A percentile compares a stretch with the other conserved stretches of the same genome.
Evolutionary conservation across 2,797 vertebrate genomes (phyloP).

Genomic region (Characodon lateralis): DNA sequence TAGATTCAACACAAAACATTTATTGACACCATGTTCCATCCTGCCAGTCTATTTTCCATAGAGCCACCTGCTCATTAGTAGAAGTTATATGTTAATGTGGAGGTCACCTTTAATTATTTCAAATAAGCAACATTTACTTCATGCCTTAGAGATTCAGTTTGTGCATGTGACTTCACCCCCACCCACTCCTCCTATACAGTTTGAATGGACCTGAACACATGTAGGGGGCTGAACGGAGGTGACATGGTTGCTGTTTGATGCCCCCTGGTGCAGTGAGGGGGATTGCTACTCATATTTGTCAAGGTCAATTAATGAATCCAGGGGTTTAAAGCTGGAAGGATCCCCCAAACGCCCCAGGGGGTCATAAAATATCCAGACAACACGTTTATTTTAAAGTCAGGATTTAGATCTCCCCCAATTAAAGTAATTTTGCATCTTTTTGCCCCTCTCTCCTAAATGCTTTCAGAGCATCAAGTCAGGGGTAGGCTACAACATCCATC

Average conservation of each 20-base stretch:
- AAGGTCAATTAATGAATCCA: constrained; percentile 83
- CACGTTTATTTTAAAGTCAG: constrained; percentile 62
- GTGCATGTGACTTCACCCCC: constrained; percentile 20
- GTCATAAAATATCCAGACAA: constrained; percentile 77
- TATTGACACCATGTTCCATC: not conserved
- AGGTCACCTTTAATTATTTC: constrained; percentile 6
- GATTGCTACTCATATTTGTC: constrained; percentile 80
- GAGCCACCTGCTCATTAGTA: constrained; percentile 3
- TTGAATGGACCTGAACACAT: constrained; percentile 44
- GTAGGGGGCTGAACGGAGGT: constrained; percentile 57
- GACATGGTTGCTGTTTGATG: constrained; percentile 73
- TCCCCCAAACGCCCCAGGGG: constrained; percentile 59
- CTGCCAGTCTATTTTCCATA: not conserved
- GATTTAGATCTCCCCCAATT: constrained; percentile 74
- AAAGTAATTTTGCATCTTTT: constrained; percentile 64
- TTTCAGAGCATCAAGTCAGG: constrained; percentile 65
- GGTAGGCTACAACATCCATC: constrained; percentile 57
- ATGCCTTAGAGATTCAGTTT: constrained; percentile 5
- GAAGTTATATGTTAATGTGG: constrained; percentile 7
- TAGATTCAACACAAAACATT: constrained; percentile 16
- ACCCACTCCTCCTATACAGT: constrained; percentile 24
- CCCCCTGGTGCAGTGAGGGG: constrained; percentile 68
- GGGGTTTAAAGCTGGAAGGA: constrained; percentile 62
- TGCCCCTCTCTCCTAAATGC: constrained; percentile 34
- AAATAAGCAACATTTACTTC: not conserved